Evolutionary conservation across 2,797 vertebrate genomes (phyloP), one percentile per base, ranked within the genome.

Genomic region (Sorex maritimensis): DNA sequence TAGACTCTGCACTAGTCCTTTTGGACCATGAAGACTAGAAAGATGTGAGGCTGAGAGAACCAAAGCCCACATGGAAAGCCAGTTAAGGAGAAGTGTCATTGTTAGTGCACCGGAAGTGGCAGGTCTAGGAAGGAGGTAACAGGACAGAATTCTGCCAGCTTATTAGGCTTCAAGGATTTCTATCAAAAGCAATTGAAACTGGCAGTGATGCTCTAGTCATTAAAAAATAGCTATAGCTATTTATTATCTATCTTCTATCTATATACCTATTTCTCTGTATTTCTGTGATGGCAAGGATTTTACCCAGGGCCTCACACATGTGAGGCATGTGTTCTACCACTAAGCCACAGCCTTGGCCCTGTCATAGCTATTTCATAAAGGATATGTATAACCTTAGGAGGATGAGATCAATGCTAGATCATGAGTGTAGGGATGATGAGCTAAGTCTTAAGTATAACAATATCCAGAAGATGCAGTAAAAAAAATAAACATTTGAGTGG

Each of bases 391-490:
- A n/a, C n/a, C 13, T 87, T 55, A 21, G 14, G 13, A 24, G 77
- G 24, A 17, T 15, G 44, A 9, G 12, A 78, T 14, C 52, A 30
- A 58, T 30, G 79, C 72, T 28, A 86, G 23, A 58, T 77, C 26
- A 19, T 71, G 23, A 52, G 69, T 80, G 67, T 90, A 68, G 61
- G 14, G 44, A 72, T 34, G 38, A 2, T 74, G 52, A 84, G 5
- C 52, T 80, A 71, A 80, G 8, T 58, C n/a, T 80, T 91, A 87
- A 79, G 52, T 79, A 55, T 52, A 81, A 81, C 10, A 67, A 44
- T 4, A 81, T 38, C 34, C 24, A 78, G 63, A 52, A 88, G 72
- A 86, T 44, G 63, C 0, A 61, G 49, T 52, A 79, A 84, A 73
- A 17, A 58, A 82, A 61, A 52, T 52, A 8, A 38, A 41, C 2